These are phyloP conservation scores for Tetramorium bicarinatum DNA, from an alignment of 2,888 invertebrate species.

Conservation along the genomic window DNA sequence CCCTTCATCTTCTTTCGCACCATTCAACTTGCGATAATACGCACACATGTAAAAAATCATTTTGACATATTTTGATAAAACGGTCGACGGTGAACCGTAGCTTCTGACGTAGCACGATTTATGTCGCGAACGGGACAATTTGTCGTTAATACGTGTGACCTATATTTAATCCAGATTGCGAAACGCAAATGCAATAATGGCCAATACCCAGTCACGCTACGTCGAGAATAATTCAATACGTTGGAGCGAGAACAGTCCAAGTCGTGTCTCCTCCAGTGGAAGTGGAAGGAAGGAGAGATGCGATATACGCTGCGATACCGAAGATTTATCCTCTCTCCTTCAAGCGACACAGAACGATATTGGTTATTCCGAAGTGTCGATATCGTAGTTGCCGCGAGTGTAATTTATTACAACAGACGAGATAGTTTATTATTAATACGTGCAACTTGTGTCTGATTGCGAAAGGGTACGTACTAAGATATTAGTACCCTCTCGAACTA, in stretches of 20 bases:
- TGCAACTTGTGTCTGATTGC: slow-evolving; percentile 31
- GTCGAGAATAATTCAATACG: slow-evolving; percentile 46
- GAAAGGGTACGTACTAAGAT: slow-evolving; percentile 27
- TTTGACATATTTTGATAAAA: slow-evolving; percentile 31
- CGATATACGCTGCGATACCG: slow-evolving; percentile 31
- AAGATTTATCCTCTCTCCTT: slow-evolving; percentile 53
- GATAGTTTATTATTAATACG: slow-evolving; percentile 53
- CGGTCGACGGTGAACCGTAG: not conserved
- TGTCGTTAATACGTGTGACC: slow-evolving; percentile 23
- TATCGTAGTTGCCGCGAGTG: slow-evolving; percentile 39
- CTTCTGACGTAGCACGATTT: slow-evolving; percentile 12
- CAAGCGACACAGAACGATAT: slow-evolving; percentile 51
- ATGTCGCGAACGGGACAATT: slow-evolving; percentile 10
- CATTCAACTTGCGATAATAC: slow-evolving; percentile 65
- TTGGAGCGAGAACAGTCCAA: slow-evolving; percentile 9
- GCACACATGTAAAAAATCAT: slow-evolving; percentile 36
- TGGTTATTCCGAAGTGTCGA: slow-evolving; percentile 54
- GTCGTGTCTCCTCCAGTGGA: slow-evolving; percentile 25
- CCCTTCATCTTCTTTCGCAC: slow-evolving; percentile 60
- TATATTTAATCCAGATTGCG: slow-evolving; percentile 33
- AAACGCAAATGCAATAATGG: slow-evolving; percentile 45
- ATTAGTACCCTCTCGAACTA: not conserved
- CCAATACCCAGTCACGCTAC: slow-evolving; percentile 24
- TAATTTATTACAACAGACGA: slow-evolving; percentile 41
- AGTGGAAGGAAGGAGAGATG: not conserved